Conservation (phyloP, 2,888 invertebrate species). For the Fissipunctia ypsillon region DNA sequence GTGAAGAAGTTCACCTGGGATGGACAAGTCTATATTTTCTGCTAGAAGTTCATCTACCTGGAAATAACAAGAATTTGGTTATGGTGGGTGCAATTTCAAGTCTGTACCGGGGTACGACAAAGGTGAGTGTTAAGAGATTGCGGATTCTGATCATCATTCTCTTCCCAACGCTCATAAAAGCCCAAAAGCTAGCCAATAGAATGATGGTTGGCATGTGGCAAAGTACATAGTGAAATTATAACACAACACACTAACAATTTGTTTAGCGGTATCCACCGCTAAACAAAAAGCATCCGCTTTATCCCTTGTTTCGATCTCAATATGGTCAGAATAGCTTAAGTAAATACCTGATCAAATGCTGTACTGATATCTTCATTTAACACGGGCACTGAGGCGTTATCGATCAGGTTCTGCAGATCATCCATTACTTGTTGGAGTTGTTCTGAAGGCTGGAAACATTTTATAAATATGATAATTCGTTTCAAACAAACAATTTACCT, state of each 20-base stretch:
- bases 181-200: not conserved
- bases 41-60: constrained; percentile 82
- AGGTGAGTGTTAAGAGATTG: not conserved
- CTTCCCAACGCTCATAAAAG: not conserved
- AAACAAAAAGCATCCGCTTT: no score
- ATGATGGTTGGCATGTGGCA: not conserved
- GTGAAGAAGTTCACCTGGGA: constrained; percentile 80
- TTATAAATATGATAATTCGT: not conserved
- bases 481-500: not conserved
- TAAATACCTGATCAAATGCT: constrained; percentile 79
- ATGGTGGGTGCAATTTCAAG: not conserved
- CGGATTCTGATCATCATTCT: not conserved
- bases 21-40: constrained; percentile 72
- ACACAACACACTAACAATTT: not conserved
- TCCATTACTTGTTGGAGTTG: constrained; percentile 80
- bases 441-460: constrained; percentile 77
- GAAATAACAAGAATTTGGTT: constrained; percentile 15
- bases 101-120: no score
- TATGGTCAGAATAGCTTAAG: not conserved
- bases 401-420: constrained; percentile 76
- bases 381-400: constrained; percentile 70
- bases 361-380: constrained; percentile 73
- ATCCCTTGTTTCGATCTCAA: not conserved
- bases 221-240: not conserved
- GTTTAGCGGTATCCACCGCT: no score